Evolutionary conservation across 2,113 vertebrate species (phyloP).

Genomic region (Brevimyrus niger): DNA sequence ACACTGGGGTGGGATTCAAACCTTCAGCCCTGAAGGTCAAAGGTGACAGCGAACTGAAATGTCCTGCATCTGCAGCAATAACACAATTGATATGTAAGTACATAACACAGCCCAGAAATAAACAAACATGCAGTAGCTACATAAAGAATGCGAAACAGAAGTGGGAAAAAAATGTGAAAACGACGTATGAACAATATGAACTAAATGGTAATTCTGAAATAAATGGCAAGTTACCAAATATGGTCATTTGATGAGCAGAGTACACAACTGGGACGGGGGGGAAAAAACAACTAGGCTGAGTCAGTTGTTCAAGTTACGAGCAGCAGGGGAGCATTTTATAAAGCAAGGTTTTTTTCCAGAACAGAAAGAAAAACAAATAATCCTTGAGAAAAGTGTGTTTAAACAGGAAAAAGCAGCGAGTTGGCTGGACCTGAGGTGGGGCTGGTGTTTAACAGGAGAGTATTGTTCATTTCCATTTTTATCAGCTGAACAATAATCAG

Average conservation of each 20-base stretch:
- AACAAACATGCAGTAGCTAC: background rate
- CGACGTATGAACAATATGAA: background rate
- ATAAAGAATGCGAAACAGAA: background rate
- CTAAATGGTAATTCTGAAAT: background rate
- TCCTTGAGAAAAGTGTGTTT: background rate
- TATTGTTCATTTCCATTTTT: background rate
- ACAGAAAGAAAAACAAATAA: conserved; percentile 4
- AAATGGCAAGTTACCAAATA: conserved; percentile 3
- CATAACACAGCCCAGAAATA: background rate
- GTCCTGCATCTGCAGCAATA: background rate
- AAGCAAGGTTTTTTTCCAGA: background rate
- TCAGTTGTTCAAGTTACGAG: background rate
- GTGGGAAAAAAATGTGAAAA: background rate
- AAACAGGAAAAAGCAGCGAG: background rate
- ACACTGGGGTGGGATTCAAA: background rate
- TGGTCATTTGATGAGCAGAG: background rate
- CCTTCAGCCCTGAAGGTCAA: background rate
- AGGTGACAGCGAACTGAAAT: background rate
- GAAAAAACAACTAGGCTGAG: background rate
- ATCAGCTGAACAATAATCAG: background rate
- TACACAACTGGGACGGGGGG: background rate
- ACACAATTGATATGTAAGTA: background rate
- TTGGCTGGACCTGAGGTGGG: background rate
- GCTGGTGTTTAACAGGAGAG: background rate
- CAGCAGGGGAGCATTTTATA: conserved; percentile 7